phyloP scores from a whole-genome alignment of 2,797 vertebrate genomes.

The Mus minutoides region DNA sequence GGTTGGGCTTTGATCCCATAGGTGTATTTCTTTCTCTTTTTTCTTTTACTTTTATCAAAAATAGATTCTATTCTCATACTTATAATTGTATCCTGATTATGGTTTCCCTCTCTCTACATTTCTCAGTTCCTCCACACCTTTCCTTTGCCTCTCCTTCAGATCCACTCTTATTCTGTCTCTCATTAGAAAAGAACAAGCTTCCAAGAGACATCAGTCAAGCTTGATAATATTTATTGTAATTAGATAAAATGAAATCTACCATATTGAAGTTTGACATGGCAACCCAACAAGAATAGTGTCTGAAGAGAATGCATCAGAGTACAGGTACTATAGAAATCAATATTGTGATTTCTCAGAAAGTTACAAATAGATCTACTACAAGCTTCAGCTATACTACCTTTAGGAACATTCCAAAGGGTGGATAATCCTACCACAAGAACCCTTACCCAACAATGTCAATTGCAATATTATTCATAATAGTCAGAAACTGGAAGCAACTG shows the following conservation, averaged over 20 bases:
- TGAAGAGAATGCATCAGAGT: neutral
- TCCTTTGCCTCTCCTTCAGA: neutral
- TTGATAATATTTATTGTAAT: too few relatives aligned
- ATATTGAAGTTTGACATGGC: neutral
- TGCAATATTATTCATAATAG: neutral
- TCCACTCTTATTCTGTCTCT: neutral
- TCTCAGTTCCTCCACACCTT: neutral
- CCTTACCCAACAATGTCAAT: neutral
- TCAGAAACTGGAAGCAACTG: too few relatives aligned
- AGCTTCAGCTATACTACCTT: neutral
- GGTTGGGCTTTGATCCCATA: neutral
- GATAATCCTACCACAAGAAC: neutral
- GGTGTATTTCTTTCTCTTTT: neutral
- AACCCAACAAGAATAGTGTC: neutral
- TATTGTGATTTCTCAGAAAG: neutral
- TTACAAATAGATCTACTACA: neutral
- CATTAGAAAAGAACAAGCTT: neutral
- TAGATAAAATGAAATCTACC: neutral
- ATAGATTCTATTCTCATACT: neutral
- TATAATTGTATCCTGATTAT: neutral
- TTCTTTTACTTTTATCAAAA: neutral
- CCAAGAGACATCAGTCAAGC: neutral
- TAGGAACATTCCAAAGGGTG: neutral
- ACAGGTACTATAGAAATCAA: neutral
- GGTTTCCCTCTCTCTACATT: neutral